Percentiles rank a stretch among this genome's conserved stretches.
Conservation (phyloP, 2,113 vertebrate species). For the Psilopogon haemacephalus region DNA sequence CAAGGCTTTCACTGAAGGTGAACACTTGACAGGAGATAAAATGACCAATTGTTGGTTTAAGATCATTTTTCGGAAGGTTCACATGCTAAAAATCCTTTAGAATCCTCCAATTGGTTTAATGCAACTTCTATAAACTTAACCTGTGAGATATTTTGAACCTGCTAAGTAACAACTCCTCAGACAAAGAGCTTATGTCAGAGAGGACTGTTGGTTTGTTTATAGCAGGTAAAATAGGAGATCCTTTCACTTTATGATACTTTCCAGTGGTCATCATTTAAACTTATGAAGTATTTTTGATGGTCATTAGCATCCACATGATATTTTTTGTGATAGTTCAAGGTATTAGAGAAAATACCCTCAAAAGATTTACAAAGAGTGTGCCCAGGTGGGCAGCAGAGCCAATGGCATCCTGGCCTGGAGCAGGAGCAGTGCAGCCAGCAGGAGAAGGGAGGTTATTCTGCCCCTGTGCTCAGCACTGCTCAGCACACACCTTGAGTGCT, state of each 20-base stretch:
- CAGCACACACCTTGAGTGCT: too few species aligned
- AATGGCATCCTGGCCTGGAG: too few species aligned
- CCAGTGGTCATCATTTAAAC: not conserved
- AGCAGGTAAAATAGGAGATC: not conserved
- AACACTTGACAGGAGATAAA: conserved; percentile 66
- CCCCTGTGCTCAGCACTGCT: too few species aligned
- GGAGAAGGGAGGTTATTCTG: too few species aligned
- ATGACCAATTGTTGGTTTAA: conserved; percentile 54
- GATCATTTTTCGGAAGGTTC: conserved; percentile 44
- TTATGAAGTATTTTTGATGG: not conserved
- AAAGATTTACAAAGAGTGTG: not conserved
- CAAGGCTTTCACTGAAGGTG: conserved; percentile 61
- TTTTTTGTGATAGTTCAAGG: not conserved
- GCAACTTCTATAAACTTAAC: not conserved
- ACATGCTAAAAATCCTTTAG: conserved; percentile 15
- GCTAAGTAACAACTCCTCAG: not conserved
- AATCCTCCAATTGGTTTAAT: conserved; percentile 39
- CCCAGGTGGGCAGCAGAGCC: too few species aligned
- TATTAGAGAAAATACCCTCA: not conserved
- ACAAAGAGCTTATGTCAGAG: not conserved
- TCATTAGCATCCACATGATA: not conserved
- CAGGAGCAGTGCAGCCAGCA: too few species aligned
- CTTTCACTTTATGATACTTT: not conserved
- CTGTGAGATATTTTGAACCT: not conserved
- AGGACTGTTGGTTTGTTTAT: not conserved